Evolutionary conservation across 2,797 vertebrate species (phyloP), one percentile per base, ranked within the genome.

Genomic region (Danio aesculapii): DNA sequence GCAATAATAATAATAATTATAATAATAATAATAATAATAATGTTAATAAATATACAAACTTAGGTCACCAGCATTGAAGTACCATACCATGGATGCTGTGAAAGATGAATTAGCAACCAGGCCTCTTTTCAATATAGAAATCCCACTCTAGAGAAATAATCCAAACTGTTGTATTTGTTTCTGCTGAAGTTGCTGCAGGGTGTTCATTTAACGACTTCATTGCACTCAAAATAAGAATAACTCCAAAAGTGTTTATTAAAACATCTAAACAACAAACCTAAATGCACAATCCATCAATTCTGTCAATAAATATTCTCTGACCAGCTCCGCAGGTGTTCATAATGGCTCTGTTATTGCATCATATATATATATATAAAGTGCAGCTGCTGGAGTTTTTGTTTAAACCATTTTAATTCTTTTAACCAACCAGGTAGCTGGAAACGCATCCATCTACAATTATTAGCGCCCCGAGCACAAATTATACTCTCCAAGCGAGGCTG

Each of bases 191-290:
- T 66, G n/a, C 74, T 66, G 17, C 13, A 46, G 50, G 41, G 61
- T 5, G 14, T 76, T 46, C 14, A 66, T 55, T 46, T 30, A 30
- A 30, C 30, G 30, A 30, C 30, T 55, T 64, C 44, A 66, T 66
- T n/a, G 44, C 50, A 21, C 5, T 55, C 39, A 44, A 41, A 41
- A 10, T 44, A 63, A 50, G 49, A 64, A 57, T 72, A 46, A 58
- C 49, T 39, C 47, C 8, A 39, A 52, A 69, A 62, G 21, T 30
- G 10, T 41, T 62, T 9, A 21, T 50, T 62, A 39, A 75, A 75
- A 62, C 58, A 75, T 11, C 16, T 9, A 41, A 75, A 75, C 72
- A 75, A 50, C 50, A 62, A 75, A 62, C 46, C 44, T 39, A 1
- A 58, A 41, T 4, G 7, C 13, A 8, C 58, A 50, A 7, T 49